Percentiles rank a stretch among this genome's conserved stretches.
These are phyloP conservation scores for Agapornis canus DNA, from an alignment of 2,797 vertebrate species.

Conservation along the genomic window DNA sequence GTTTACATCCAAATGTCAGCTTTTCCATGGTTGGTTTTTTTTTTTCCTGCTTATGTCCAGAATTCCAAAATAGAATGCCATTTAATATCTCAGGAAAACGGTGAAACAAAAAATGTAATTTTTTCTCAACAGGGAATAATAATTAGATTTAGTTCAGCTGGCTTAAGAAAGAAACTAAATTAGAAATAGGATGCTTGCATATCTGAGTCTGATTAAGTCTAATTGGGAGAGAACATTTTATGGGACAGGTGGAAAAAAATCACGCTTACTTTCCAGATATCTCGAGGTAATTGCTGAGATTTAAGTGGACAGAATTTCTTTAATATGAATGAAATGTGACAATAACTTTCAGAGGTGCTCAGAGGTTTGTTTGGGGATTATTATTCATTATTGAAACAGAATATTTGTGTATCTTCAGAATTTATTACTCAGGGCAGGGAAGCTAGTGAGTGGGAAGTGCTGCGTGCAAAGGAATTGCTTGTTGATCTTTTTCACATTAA, in stretches of 20 bases:
- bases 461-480: not conserved
- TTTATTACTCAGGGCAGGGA: not conserved
- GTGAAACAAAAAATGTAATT: not conserved
- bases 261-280: not conserved
- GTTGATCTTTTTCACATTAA: not conserved
- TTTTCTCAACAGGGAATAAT: not conserved
- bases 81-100: not conserved
- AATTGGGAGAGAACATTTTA: not conserved
- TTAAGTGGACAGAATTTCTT: not conserved
- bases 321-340: not conserved
- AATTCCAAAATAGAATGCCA: not conserved
- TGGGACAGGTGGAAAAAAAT: not conserved
- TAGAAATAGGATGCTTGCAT: not conserved
- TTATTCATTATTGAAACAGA: not conserved
- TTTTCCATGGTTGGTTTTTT: not conserved
- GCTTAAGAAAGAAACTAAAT: constrained; percentile 9
- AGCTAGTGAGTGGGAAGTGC: not conserved
- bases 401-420: not conserved
- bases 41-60: not conserved
- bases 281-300: not conserved
- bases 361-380: not conserved
- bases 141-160: not conserved
- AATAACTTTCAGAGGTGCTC: not conserved
- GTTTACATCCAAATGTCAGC: not conserved
- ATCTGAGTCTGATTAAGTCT: not conserved